Evolutionary conservation across 2,797 vertebrate species (phyloP).

Genomic region (Rallus crepitans): DNA sequence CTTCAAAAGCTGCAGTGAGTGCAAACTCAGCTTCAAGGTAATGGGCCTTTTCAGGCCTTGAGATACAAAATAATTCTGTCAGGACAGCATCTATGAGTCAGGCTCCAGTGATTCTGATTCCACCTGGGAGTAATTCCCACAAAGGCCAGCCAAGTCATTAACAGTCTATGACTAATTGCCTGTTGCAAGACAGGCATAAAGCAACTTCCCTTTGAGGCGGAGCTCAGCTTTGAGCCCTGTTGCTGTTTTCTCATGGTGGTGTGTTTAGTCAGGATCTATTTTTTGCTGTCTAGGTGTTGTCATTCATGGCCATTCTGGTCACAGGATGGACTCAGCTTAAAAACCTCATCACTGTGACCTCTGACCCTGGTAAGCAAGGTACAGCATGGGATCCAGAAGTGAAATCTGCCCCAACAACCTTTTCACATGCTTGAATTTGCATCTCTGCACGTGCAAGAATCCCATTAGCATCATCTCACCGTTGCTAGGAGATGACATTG

Average conservation of each 20-base stretch:
- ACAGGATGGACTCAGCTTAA: neutral
- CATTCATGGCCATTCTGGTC: neutral
- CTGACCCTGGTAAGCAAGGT: neutral
- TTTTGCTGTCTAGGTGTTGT: neutral
- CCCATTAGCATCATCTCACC: neutral
- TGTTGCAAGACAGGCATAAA: neutral
- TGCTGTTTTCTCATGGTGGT: neutral
- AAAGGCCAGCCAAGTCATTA: constrained; percentile 56
- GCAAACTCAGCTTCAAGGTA: neutral
- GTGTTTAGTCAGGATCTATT: neutral
- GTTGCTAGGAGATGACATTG: constrained; percentile 1
- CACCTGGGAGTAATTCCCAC: constrained; percentile 33
- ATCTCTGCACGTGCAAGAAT: neutral
- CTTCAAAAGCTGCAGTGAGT: neutral
- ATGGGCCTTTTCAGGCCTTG: constrained; percentile 1
- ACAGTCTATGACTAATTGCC: constrained; percentile 39
- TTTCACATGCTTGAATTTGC: neutral
- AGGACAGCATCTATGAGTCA: neutral
- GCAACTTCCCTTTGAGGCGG: neutral
- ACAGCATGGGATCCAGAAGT: neutral
- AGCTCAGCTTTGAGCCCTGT: neutral
- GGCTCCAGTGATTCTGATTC: neutral
- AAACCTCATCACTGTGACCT: neutral
- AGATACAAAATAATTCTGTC: neutral
- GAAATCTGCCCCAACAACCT: neutral